Base-by-base conservation (phyloP, 2,888 invertebrate species). In the Portevinia maculata region DNA sequence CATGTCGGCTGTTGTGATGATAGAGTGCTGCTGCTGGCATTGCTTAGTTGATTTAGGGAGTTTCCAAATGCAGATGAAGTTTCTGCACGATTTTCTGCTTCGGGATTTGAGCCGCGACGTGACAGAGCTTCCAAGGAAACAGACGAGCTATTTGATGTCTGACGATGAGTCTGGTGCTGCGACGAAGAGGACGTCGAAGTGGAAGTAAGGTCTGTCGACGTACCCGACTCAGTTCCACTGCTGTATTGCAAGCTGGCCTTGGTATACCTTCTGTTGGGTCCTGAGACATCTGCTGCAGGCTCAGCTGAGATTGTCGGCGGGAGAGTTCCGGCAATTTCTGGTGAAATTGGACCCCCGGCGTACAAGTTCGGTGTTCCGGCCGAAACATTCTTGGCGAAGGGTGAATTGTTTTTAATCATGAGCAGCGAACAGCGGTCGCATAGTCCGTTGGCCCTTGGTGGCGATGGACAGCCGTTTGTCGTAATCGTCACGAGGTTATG, bases 401-500 rank as follows among this genome's bases (percentile, higher is more conserved):
- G n/a, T n/a, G n/a, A n/a, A n/a, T 86, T 21, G 7, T 86, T 86
- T 0, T 87, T 85, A 64, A 89, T 90, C 55, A 88, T 88, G 48
- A 92, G 90, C 19, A 92, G 90, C 88, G 93, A 93, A 87, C 96
- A 98, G 90, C 96, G 95, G 87, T 98, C 98, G 90, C 98, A 98
- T 7, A 98, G 92, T 0, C 97, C 97, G 86, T 95, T 94, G 85
- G 95, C 94, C 86, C 95, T 93, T 19, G 96, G 94, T 90, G 95
- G 96, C 88, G 95, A 95, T 57, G 94, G 93, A 87, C 98, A 98
- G 65, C 97, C 97, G 87, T 97, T 97, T 0, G 98, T 98, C 75
- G 98, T 98, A 85, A 99, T 94, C 57, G 98, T 98, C 85, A 99
- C 93, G 52, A 99, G 92, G 91, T 96, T 96, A 91, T 98, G 96